These are phyloP conservation scores for Petrophora chlorosata DNA, from an alignment of 2,888 invertebrate genomes.

Conservation along the genomic window DNA sequence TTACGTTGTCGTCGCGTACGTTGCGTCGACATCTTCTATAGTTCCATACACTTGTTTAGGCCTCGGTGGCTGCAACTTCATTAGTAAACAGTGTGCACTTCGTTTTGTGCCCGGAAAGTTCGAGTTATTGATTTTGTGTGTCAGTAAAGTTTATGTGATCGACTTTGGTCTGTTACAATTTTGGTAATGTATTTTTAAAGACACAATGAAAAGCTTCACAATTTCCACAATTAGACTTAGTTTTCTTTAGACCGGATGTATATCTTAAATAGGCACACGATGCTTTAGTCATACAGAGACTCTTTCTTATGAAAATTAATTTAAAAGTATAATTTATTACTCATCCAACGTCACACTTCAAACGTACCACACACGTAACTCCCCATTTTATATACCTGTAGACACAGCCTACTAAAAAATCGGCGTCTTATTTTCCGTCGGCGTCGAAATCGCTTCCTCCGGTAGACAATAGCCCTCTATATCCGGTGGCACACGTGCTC, in stretches of 20 bases:
- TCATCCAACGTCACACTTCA: conserved; percentile 16
- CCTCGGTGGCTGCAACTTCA: background rate
- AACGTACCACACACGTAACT: conserved; percentile 43
- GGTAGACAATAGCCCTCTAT: conserved; percentile 75
- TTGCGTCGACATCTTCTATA: conserved; percentile 32
- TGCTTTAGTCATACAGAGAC: no score
- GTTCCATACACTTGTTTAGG: background rate
- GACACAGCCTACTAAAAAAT: conserved; percentile 55
- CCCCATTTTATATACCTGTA: conserved; percentile 44
- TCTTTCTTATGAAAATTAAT: conserved; percentile 3
- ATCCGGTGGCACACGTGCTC: conserved; percentile 83
- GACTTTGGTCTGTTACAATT: background rate
- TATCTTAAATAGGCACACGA: no score
- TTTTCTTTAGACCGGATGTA: no score
- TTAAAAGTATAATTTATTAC: conserved; percentile 17
- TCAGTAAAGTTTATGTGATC: no score
- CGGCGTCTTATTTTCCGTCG: conserved; percentile 72
- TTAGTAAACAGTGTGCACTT: conserved; percentile 7
- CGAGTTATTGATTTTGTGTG: conserved; percentile 10
- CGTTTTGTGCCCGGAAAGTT: conserved; percentile 6
- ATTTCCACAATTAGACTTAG: no score
- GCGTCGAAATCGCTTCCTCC: conserved; percentile 79
- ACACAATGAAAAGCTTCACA: no score
- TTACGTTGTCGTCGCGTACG: conserved; percentile 36
- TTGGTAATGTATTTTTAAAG: no score